These are phyloP conservation scores for Microctenopoma lineatum DNA, from an alignment of 2,797 vertebrate genomes.

Conservation along the genomic window DNA sequence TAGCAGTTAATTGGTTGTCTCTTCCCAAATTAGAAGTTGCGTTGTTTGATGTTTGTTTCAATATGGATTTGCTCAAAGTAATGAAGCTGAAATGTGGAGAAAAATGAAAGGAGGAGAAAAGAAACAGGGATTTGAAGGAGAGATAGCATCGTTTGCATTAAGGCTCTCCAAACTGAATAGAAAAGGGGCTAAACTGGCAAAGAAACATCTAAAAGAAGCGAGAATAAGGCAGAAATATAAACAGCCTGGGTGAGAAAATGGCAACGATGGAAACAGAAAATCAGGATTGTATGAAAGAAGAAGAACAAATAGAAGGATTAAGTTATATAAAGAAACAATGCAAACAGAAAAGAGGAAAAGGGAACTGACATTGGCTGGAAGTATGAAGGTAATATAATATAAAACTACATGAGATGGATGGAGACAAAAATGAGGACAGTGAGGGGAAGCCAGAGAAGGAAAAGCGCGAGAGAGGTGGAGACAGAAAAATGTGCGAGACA, in stretches of 20 bases:
- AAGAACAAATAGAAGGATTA: slow-evolving; percentile 12
- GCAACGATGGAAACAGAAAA: slow-evolving; percentile 24
- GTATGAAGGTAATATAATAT: slow-evolving; percentile 21
- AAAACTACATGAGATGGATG: slow-evolving; percentile 16
- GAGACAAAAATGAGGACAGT: slow-evolving; percentile 9
- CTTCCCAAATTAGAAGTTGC: slow-evolving; percentile 71
- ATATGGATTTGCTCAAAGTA: slow-evolving; percentile 45
- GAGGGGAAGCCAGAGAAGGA: slow-evolving; percentile 6
- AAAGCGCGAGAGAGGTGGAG: slow-evolving; percentile 12
- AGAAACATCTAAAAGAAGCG: background rate
- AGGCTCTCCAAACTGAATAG: slow-evolving; percentile 30
- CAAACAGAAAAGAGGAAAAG: background rate
- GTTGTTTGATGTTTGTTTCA: slow-evolving; percentile 68
- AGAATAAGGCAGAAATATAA: slow-evolving; percentile 2
- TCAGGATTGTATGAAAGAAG: slow-evolving; percentile 10
- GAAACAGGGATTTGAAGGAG: slow-evolving; percentile 15
- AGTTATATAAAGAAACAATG: slow-evolving; percentile 3
- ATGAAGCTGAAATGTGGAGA: slow-evolving; percentile 37
- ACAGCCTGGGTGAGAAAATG: slow-evolving; percentile 26
- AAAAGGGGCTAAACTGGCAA: slow-evolving; percentile 15
- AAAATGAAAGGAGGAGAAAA: slow-evolving; percentile 26
- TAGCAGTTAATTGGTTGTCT: slow-evolving; percentile 77
- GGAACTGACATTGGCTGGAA: slow-evolving; percentile 10
- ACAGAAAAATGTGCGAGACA: slow-evolving; percentile 53
- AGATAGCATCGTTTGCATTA: slow-evolving; percentile 39